Evolutionary conservation across 1,140 invertebrate genomes (phyloP), one percentile per base, ranked within the genome.

Genomic region (Piezodorus guildinii): DNA sequence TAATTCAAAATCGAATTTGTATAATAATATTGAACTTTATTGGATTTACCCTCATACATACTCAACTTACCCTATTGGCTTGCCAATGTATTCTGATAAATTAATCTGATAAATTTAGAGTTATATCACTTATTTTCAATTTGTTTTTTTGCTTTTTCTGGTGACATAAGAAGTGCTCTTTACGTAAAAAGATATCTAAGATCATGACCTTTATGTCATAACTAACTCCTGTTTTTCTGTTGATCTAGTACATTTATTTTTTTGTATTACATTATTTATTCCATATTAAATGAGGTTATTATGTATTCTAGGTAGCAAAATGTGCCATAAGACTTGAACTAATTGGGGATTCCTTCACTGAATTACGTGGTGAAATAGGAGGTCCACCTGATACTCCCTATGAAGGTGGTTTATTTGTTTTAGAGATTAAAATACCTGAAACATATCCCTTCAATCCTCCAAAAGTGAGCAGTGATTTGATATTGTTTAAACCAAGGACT

Each of bases 371-470:
- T 51, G 86, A 94, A 77, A 95, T 95, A 64, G 84, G 87, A 45
- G 91, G 90, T 0, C 95, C 96, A 21, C 91, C 94, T 30, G 95
- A 98, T 71, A 98, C 94, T 23, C 94, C 95, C 8, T 98, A 98
- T 74, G 93, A 97, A 78, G 94, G 93, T 59, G 96, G 94, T 25
- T 90, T 81, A 70, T 98, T 94, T 77, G 75, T 89, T 68, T 79
- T 99, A 64, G 94, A 98, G 77, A 98, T 99, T 67, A 93, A 92
- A 81, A 92, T 99, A 69, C 96, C 96, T 69, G 94, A 97, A 79
- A 96, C 95, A 27, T 99, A 99, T 81, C 96, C 96, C 56, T 99
- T 99, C 76, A 96, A 96, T 82, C 96, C 96, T 68, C 96, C 96
- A 63, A 96, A 96, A 83, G 92, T 94, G 70, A 66, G 34, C 34